These are phyloP conservation scores for Epinotia brunnichana DNA, from an alignment of 2,888 invertebrate genomes.

Conservation along the genomic window DNA sequence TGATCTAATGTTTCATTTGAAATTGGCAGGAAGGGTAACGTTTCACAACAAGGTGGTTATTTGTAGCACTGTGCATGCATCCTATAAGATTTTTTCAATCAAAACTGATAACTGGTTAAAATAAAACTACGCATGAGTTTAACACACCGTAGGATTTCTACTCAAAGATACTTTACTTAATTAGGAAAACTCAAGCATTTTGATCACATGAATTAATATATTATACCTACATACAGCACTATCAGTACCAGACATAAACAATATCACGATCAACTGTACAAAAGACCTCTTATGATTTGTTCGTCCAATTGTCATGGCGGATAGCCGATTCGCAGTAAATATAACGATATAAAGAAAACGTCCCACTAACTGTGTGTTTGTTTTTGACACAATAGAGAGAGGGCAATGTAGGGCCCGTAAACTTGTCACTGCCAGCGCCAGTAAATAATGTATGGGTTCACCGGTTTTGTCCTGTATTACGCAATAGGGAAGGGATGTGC, in stretches of 20 bases:
- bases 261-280: constrained; percentile 21
- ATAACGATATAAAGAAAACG: constrained; percentile 43
- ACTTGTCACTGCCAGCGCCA: constrained; percentile 41
- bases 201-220: background rate
- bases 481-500: constrained; percentile 9
- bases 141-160: too few relatives aligned
- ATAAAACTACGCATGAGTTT: too few relatives aligned
- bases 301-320: constrained; percentile 36
- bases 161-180: too few relatives aligned
- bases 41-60: too few relatives aligned
- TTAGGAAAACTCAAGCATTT: too few relatives aligned
- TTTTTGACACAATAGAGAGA: constrained; percentile 45
- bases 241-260: background rate
- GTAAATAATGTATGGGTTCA: constrained; percentile 44
- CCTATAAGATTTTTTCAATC: too few relatives aligned
- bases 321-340: constrained; percentile 40
- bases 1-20: too few relatives aligned
- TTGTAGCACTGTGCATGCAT: too few relatives aligned
- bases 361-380: constrained; percentile 42
- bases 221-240: background rate
- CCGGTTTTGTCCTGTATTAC: constrained; percentile 42
- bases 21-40: too few relatives aligned
- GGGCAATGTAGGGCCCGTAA: constrained; percentile 44
- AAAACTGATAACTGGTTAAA: too few relatives aligned
- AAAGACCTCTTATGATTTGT: constrained; percentile 38